These are phyloP conservation scores for Heterochromis multidens DNA, from an alignment of 2,113 vertebrate genomes.

Conservation along the genomic window DNA sequence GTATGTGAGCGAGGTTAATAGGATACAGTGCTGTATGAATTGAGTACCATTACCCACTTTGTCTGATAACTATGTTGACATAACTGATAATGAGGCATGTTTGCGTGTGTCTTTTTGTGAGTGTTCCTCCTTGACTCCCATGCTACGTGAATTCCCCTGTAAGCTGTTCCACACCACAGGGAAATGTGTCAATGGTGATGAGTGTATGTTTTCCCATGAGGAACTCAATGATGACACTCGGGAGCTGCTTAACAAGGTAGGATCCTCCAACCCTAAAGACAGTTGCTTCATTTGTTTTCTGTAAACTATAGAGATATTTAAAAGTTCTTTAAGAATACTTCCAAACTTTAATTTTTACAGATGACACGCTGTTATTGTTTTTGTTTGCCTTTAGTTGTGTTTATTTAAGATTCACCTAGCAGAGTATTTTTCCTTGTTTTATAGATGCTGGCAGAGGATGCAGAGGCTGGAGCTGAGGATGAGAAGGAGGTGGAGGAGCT, in stretches of 20 bases:
- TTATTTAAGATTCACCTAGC: neutral
- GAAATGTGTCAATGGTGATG: constrained; percentile 92
- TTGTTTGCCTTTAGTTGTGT: neutral
- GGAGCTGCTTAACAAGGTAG: constrained; percentile 91
- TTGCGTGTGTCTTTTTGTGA: neutral
- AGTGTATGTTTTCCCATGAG: constrained; percentile 97
- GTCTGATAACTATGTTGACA: neutral
- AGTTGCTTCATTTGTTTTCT: rapidly evolving
- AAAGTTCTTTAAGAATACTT: neutral
- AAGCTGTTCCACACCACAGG: constrained; percentile 95
- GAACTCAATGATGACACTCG: constrained; percentile 86
- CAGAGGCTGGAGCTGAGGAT: constrained; percentile 91
- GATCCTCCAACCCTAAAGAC: rapidly evolving
- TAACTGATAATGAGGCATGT: neutral
- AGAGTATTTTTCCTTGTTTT: neutral
- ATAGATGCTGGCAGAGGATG: constrained; percentile 91
- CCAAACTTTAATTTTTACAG: no score
- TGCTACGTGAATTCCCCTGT: constrained; percentile 89
- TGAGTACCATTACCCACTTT: neutral
- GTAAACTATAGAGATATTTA: neutral
- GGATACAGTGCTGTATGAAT: neutral
- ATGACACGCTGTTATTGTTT: neutral
- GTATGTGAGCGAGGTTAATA: neutral
- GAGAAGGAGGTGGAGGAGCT: constrained; percentile 95
- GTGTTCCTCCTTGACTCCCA: constrained; percentile 73